Percentiles rank a stretch among this genome's conserved stretches.
These are phyloP conservation scores for Pygoscelis adeliae DNA, from an alignment of 2,113 vertebrate species.

Conservation along the genomic window DNA sequence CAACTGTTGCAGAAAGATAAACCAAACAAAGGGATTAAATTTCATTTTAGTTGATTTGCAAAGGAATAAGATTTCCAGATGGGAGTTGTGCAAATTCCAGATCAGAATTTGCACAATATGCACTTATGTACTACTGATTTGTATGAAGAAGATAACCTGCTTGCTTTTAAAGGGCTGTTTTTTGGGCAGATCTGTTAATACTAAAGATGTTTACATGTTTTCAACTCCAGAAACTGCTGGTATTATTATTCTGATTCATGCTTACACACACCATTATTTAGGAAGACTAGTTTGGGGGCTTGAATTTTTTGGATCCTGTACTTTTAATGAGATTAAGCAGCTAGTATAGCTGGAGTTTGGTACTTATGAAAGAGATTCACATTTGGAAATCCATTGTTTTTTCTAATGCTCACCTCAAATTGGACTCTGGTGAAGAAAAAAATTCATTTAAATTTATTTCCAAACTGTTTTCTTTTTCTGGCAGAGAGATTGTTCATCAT, in stretches of 20 bases:
- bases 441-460: constrained; percentile 47
- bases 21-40: neutral
- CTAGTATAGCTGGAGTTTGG: neutral
- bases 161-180: neutral
- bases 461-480: constrained; percentile 46
- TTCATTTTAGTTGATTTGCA: neutral
- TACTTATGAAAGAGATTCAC: constrained; percentile 25
- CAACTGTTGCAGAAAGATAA: neutral
- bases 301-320: neutral
- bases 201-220: neutral
- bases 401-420: neutral
- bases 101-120: neutral
- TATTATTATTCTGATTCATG: neutral
- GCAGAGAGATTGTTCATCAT: neutral
- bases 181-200: neutral
- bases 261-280: neutral
- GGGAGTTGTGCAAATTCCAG: neutral
- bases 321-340: neutral
- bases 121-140: neutral
- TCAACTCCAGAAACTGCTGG: neutral
- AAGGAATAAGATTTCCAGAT: neutral
- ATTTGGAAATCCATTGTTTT: constrained; percentile 33
- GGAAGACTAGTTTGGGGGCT: neutral
- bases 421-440: constrained; percentile 14
- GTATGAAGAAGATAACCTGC: neutral